Conservation (phyloP, 2,113 vertebrate species). For the Ceyx cyanopectus region DNA sequence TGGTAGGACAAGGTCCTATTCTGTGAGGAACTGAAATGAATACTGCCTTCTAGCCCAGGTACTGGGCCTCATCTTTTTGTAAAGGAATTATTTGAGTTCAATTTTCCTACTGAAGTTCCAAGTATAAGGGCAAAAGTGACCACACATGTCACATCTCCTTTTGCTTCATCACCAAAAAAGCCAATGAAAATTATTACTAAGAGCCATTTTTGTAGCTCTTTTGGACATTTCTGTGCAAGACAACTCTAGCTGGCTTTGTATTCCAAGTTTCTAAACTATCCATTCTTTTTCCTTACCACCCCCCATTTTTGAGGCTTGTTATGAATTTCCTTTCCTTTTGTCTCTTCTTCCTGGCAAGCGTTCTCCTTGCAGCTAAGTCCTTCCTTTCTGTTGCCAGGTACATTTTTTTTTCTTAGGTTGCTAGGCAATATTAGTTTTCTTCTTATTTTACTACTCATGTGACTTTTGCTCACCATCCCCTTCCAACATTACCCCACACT, state of each 20-base stretch:
- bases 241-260: neutral
- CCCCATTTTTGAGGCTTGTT: neutral
- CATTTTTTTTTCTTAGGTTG: conserved; percentile 13
- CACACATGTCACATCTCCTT: neutral
- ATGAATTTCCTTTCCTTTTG: conserved; percentile 32
- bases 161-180: neutral
- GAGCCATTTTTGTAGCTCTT: neutral
- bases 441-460: conserved; percentile 57
- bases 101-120: neutral
- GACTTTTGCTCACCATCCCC: conserved; percentile 38
- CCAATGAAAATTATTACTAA: neutral
- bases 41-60: neutral
- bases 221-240: neutral
- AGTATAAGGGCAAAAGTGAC: neutral
- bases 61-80: neutral
- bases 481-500: conserved; percentile 28
- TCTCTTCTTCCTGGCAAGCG: conserved; percentile 15
- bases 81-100: neutral
- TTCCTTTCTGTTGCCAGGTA: conserved; percentile 58
- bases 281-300: neutral
- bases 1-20: neutral
- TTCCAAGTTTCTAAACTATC: neutral
- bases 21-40: neutral
- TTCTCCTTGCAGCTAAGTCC: conserved; percentile 22
- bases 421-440: conserved; percentile 54